Base-by-base conservation (phyloP, 2,113 vertebrate genomes). In the Tetraodon nigroviridis region DNA sequence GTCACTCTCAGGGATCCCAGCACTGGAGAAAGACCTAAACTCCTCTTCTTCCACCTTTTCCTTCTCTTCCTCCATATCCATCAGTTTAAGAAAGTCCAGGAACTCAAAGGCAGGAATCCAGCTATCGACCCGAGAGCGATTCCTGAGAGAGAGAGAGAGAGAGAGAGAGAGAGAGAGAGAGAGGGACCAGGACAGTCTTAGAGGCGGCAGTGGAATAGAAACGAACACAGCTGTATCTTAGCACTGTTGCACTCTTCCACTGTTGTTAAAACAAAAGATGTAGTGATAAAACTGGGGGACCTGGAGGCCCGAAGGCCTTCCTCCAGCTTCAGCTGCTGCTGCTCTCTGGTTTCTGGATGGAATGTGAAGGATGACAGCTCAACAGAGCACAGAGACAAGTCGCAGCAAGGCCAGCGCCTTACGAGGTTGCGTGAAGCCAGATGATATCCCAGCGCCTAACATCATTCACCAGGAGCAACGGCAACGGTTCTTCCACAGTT, bases 11-110 rank as follows among this genome's bases (percentile, higher is more conserved):
- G 21, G 11, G 17, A 65, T 13, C 11, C 58, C 49, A 20, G 58
- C n/a, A 14, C 51, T 54, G 18, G 69, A 21, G 48, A 62, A 54
- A 2, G 64, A 46, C n/a, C 52, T 45, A 0, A 19, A 12, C 3
- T 7, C 19, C 6, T 82, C 75, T 55, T 3, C 53, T 57, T 0
- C 0, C 14, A 27, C 1, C 0, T 49, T 73, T 11, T 71, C 55
- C 15, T 74, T 81, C 2, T 10, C 47, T 0, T 46, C 55, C 51
- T 82, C 51, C 0, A 62, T 70, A 60, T 95, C 95, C 91, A 97
- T 95, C 88, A 92, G 83, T 51, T 84, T 88, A 15, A 99, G 91
- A 74, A 98, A 97, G 78, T 98, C 71, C 0, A 92, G 93, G 32
- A 94, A 92, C 0, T 93, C 88, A 24, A 90, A 88, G 4, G 89